These are phyloP conservation scores for Rhinogobius similis DNA, from an alignment of 2,113 vertebrate species.

Conservation along the genomic window DNA sequence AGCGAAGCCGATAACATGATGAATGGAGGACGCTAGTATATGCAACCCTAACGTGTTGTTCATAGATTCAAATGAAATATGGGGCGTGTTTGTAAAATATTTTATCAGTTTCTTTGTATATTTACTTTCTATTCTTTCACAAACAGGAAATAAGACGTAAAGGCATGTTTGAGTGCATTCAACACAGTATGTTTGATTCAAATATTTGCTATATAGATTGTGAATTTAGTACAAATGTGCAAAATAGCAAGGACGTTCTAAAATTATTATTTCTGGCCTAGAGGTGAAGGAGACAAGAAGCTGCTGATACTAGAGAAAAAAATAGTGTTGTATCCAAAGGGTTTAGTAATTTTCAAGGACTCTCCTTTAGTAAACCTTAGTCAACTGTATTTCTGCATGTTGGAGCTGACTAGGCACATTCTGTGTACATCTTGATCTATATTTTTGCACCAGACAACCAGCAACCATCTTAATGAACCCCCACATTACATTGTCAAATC, in stretches of 20 bases:
- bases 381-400: background rate
- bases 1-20: background rate
- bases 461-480: background rate
- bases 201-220: background rate
- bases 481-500: background rate
- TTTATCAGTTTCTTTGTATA: background rate
- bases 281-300: background rate
- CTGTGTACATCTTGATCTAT: background rate
- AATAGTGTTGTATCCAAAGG: background rate
- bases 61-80: background rate
- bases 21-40: conserved; percentile 10
- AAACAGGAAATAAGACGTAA: background rate
- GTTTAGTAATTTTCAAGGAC: background rate
- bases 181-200: background rate
- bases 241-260: background rate
- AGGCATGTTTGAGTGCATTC: background rate
- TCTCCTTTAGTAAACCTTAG: background rate
- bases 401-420: background rate
- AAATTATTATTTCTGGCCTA: background rate
- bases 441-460: background rate
- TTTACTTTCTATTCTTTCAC: background rate
- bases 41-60: background rate
- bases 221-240: background rate
- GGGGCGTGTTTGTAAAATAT: background rate
- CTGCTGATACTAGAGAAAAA: background rate